A percentile compares a stretch with the other conserved stretches of the same genome.
Evolutionary conservation across 2,797 vertebrate species (phyloP).

Genomic region (Gallinago nigripennis): DNA sequence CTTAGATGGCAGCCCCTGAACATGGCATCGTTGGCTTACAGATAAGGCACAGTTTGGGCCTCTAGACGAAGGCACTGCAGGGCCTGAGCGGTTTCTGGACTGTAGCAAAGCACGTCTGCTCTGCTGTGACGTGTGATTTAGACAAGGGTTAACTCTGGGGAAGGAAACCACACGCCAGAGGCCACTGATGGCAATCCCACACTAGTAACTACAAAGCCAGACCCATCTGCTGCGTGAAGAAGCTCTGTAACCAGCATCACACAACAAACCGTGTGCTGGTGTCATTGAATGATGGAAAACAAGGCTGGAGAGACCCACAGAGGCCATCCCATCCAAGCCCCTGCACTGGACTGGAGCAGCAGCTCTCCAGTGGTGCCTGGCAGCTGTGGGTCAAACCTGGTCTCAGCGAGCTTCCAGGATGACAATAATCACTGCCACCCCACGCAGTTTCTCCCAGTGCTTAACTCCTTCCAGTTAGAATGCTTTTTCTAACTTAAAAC

Average conservation of each 20-base stretch:
- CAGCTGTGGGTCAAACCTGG: neutral
- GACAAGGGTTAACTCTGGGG: neutral
- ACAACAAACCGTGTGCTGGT: rapidly evolving
- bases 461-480: neutral
- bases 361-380: neutral
- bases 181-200: neutral
- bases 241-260: neutral
- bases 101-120: neutral
- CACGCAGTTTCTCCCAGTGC: neutral
- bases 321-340: rapidly evolving
- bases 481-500: neutral
- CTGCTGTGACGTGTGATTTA: rapidly evolving
- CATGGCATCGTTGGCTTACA: neutral
- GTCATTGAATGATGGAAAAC: neutral
- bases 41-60: neutral
- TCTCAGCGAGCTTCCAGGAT: neutral
- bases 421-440: rapidly evolving
- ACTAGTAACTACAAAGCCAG: neutral
- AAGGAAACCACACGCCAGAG: neutral
- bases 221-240: neutral
- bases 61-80: neutral
- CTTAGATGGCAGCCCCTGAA: neutral
- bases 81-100: neutral
- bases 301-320: neutral
- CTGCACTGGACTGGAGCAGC: neutral